phyloP scores from a whole-genome alignment of 2,113 vertebrate genomes.

The Sminthopsis crassicaudata region DNA sequence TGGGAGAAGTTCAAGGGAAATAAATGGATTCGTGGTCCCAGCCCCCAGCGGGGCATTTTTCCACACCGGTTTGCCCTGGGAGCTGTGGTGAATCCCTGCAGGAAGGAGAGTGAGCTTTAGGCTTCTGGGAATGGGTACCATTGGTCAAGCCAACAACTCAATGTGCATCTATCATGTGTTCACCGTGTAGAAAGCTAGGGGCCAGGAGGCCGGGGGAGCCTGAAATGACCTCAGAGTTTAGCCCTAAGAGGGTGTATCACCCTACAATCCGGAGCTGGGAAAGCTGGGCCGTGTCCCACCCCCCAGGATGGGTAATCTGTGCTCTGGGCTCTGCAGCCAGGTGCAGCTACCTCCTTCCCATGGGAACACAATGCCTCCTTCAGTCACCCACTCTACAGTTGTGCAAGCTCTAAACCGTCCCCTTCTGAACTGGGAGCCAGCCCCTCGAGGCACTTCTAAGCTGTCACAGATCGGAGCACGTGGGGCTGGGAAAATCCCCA shows the following conservation, averaged over 20 bases:
- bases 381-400: not conserved
- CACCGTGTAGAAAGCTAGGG: not conserved
- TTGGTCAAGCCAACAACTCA: not conserved
- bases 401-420: not conserved
- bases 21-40: not conserved
- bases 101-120: not conserved
- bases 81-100: not conserved
- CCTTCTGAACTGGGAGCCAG: not conserved
- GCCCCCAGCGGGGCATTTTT: not conserved
- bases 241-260: not conserved
- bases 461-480: not conserved
- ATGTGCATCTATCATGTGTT: not conserved
- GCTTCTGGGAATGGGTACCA: not conserved
- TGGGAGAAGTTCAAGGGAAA: not conserved
- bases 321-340: not conserved
- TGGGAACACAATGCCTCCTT: not conserved
- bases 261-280: not conserved
- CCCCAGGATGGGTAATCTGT: not conserved
- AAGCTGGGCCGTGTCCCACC: not conserved
- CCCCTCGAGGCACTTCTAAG: not conserved
- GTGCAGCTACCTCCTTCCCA: not conserved
- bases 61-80: not conserved
- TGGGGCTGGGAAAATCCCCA: not conserved
- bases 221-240: not conserved
- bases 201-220: rapidly evolving